A percentile compares a stretch with the other conserved stretches of the same genome.
Evolutionary conservation across 2,113 vertebrate genomes (phyloP).

Genomic region (Rhegmatorhina hoffmannsi): DNA sequence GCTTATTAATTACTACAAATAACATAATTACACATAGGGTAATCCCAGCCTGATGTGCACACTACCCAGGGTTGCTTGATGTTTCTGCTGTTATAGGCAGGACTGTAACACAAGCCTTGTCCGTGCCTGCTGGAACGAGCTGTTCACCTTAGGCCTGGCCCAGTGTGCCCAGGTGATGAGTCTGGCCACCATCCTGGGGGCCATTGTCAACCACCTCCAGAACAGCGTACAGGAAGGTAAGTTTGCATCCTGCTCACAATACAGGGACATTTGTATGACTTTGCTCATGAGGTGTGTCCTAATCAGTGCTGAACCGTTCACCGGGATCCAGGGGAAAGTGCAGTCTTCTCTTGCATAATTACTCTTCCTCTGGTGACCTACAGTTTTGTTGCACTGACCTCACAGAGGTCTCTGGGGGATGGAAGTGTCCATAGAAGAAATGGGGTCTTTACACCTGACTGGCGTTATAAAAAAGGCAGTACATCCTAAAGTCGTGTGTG

Average conservation of each 20-base stretch:
- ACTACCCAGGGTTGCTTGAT: neutral
- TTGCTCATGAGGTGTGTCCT: neutral
- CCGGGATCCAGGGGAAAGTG: neutral
- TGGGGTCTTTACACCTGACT: neutral
- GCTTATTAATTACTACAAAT: neutral
- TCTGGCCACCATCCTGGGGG: constrained; percentile 93
- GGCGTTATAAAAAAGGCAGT: neutral
- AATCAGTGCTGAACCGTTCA: neutral
- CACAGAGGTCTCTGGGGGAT: neutral
- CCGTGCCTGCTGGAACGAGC: constrained; percentile 96
- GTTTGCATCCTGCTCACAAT: neutral
- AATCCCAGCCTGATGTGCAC: neutral
- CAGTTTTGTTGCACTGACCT: neutral
- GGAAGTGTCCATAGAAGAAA: neutral
- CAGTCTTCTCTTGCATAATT: neutral
- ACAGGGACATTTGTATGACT: neutral
- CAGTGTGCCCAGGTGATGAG: constrained; percentile 98
- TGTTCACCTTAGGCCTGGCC: constrained; percentile 95
- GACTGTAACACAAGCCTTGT: constrained; percentile 95
- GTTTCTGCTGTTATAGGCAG: constrained; percentile 78
- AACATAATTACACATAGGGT: neutral
- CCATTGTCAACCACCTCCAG: constrained; percentile 97
- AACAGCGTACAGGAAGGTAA: constrained; percentile 96
- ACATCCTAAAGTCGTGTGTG: neutral
- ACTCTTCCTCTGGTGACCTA: neutral